Conservation (phyloP, 2,797 vertebrate genomes). For the Myotis myotis region DNA sequence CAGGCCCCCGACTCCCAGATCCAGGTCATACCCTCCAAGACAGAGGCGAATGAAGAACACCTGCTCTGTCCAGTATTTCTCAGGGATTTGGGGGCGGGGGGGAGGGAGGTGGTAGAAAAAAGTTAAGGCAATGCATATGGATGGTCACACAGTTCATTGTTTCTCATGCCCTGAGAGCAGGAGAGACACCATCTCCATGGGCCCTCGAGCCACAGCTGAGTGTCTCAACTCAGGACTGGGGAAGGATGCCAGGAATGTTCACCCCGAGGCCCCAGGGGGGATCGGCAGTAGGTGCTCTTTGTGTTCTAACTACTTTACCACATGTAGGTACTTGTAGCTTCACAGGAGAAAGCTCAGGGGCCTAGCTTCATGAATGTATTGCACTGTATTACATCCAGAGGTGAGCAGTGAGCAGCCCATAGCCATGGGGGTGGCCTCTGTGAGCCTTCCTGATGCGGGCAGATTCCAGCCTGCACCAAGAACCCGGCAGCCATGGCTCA, state of each 20-base stretch:
- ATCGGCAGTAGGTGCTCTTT: background rate
- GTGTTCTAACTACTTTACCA: background rate
- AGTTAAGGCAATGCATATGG: background rate
- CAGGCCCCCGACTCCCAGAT: background rate
- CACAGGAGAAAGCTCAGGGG: background rate
- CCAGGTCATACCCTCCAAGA: background rate
- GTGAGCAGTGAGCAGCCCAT: background rate
- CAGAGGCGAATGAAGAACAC: background rate
- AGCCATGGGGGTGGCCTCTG: rapidly evolving
- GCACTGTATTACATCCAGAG: background rate
- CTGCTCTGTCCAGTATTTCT: background rate
- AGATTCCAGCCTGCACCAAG: background rate
- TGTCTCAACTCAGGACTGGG: background rate
- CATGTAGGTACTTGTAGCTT: background rate
- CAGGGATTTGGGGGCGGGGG: background rate
- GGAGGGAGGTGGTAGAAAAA: background rate
- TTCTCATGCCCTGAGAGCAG: background rate
- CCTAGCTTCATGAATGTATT: background rate
- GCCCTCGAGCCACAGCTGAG: background rate
- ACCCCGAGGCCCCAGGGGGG: background rate
- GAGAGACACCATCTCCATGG: background rate
- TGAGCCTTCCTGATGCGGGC: background rate
- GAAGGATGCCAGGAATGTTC: background rate
- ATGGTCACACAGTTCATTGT: background rate
- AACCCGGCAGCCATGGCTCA: background rate